These are phyloP conservation scores for Daubentonia madagascariensis DNA, from an alignment of 2,113 vertebrate genomes.

Conservation along the genomic window DNA sequence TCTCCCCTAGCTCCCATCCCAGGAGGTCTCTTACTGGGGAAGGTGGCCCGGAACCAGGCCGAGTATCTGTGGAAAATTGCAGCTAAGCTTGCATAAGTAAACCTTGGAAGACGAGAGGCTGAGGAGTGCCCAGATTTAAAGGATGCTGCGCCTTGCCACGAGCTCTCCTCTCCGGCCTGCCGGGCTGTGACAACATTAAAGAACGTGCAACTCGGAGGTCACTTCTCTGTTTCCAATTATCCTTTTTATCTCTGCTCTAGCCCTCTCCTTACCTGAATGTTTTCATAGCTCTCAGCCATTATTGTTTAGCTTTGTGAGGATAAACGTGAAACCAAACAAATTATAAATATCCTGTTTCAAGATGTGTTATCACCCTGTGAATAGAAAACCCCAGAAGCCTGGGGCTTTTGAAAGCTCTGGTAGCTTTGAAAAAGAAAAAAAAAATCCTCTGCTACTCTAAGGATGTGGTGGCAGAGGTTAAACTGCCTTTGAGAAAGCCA, in stretches of 20 bases:
- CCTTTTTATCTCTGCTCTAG: conserved; percentile 62
- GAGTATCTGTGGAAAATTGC: conserved; percentile 69
- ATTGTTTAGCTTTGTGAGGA: conserved; percentile 59
- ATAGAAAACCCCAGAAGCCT: conserved; percentile 58
- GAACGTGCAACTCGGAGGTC: conserved; percentile 37
- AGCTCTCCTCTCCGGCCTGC: conserved; percentile 39
- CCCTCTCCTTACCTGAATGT: conserved; percentile 53
- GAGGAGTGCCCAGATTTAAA: conserved; percentile 46
- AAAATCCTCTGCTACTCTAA: conserved; percentile 27
- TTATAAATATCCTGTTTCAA: conserved; percentile 74
- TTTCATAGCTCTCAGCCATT: conserved; percentile 70
- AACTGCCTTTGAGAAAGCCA: conserved; percentile 66
- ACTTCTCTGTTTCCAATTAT: conserved; percentile 72
- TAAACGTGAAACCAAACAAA: conserved; percentile 75
- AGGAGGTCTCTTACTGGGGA: conserved; percentile 56
- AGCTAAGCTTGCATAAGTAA: conserved; percentile 67
- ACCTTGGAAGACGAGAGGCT: conserved; percentile 55
- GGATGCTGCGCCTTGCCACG: not conserved
- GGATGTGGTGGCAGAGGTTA: conserved; percentile 58
- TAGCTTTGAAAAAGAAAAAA: not conserved
- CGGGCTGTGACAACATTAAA: not conserved
- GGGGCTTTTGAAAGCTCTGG: conserved; percentile 11
- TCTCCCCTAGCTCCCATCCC: conserved; percentile 39
- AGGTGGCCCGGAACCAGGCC: conserved; percentile 56
- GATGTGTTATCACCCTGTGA: conserved; percentile 62